Conservation (phyloP, 1,140 invertebrate genomes). For the Aphelinus atriplicis region DNA sequence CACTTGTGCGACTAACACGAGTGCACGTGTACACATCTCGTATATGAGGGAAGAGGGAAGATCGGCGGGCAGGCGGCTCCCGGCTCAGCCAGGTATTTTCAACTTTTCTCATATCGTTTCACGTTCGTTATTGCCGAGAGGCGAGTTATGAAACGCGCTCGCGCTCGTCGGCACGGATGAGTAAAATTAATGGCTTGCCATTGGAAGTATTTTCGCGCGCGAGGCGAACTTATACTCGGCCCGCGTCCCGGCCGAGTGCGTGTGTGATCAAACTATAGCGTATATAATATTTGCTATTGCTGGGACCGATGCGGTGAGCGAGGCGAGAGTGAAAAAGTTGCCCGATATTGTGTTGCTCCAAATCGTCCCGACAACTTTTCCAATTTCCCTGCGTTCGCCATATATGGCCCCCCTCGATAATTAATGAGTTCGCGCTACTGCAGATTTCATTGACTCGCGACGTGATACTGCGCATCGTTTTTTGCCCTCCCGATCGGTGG, state of each 20-base stretch:
- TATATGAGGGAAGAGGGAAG: conserved; percentile 5
- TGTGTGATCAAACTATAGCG: background rate
- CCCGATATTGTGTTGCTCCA: too few species aligned
- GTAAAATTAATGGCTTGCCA: conserved; percentile 49
- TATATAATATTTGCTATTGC: background rate
- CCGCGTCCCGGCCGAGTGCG: background rate
- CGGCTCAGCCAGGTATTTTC: conserved; percentile 42
- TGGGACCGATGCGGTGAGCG: background rate
- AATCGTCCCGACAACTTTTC: too few species aligned
- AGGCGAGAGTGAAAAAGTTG: too few species aligned
- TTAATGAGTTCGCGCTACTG: too few species aligned
- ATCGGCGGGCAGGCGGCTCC: conserved; percentile 23
- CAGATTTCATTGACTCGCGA: too few species aligned
- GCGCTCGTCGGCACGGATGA: conserved; percentile 40
- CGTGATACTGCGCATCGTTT: too few species aligned
- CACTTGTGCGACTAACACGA: too few species aligned
- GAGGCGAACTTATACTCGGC: background rate
- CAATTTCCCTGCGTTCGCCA: too few species aligned
- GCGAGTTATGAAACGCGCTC: conserved; percentile 43
- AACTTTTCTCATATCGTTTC: conserved; percentile 54
- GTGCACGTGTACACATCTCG: too few species aligned
- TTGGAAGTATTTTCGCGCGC: conserved; percentile 45
- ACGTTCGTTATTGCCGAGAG: conserved; percentile 46
- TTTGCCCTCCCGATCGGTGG: too few species aligned
- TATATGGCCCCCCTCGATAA: too few species aligned